Base-by-base conservation (phyloP, 1,140 invertebrate genomes). In the Diabrotica virgifera region DNA sequence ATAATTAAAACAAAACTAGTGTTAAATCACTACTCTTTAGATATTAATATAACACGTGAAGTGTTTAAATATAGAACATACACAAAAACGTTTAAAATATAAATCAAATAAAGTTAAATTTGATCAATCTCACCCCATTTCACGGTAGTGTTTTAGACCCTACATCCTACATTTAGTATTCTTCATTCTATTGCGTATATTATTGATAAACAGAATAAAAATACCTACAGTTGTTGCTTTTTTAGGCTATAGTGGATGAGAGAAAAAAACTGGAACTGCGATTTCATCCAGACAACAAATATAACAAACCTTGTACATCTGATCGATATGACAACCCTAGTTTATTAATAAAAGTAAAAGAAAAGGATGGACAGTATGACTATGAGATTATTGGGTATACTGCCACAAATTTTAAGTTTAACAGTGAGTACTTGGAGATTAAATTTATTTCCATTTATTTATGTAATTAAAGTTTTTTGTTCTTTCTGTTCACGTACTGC, bases 211-310 rank as follows among this genome's bases (percentile, higher is more conserved):
- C 24, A 24, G 24, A 4, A 2, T 24, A 24, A 24, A 24, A 24
- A 24, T 24, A 4, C 4, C 1, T 2, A 2, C 24, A 24, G 1
- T 24, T 24, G 24, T 24, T n/a, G n/a, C 13, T 77, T 78, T 73
- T 70, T 72, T 62, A 75, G 72, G 68, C 66, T 52, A 65, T 71
- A 38, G 52, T 69, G 5, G 65, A 60, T 61, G 70, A 77, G 64
- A 72, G 77, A 38, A 77, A 82, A 62, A 89, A 89, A 66, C 85
- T 97, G 64, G 88, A 92, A 71, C 73, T 97, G 5, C 80, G 83
- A 46, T 96, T 91, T 77, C 86, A 94, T 72, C 92, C 93, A 2
- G 82, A 90, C n/a, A 94, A 96, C 82, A 82, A 86, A n/a, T 95
- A 85, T 77, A 89, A 89, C 68, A 95, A 95, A 77, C 88, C 91